Base-by-base conservation (phyloP, 30 jellyfish, hydroid and myxozoan genomes). In the Chrysaora quinquecirrha region DNA sequence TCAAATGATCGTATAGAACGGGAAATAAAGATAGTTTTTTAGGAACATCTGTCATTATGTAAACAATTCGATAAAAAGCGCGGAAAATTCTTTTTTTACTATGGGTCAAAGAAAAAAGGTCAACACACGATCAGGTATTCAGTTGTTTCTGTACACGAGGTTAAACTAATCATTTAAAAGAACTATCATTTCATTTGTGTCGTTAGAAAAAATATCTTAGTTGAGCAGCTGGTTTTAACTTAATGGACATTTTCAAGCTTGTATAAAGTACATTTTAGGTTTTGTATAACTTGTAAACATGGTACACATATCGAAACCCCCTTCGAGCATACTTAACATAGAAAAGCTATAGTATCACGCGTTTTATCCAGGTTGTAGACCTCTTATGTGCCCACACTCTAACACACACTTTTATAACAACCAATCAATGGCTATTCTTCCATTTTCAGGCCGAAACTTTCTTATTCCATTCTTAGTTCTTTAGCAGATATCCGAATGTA, bases 101-200 rank as follows among this genome's bases (percentile, higher is more conserved):
- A 52, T 52, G 68, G 68, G 68, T 52, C 68, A 52, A 52, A 52
- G 9, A 19, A 52, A 38, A 19, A 52, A 52, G 68, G 68, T 52
- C 68, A 52, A 52, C 68, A 52, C 29, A 52, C 29, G 54, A 10
- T 52, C 68, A 4, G 4, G 27, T 10, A 3, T 52, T 52, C 29
- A 10, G 68, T 52, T 52, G 68, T 52, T 52, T 25, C 7, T 4
- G 6, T 20, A 52, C 68, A 52, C 68, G 68, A 52, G 68, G 68
- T 10, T 16, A 52, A 52, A 20, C 29, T 16, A 52, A 52, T 52
- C 68, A 52, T 38, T 38, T 38, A 3, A 38, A 38, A 38, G 54
- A 20, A 20, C 27, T 20, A 52, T 16, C 3, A 12, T 3, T 52
- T 16, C 9, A 10, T 52, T 52, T 52, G 12, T 52, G 24, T 52